Base-by-base conservation (phyloP, 2,888 invertebrate species). In the Melinopterus prodromus region DNA sequence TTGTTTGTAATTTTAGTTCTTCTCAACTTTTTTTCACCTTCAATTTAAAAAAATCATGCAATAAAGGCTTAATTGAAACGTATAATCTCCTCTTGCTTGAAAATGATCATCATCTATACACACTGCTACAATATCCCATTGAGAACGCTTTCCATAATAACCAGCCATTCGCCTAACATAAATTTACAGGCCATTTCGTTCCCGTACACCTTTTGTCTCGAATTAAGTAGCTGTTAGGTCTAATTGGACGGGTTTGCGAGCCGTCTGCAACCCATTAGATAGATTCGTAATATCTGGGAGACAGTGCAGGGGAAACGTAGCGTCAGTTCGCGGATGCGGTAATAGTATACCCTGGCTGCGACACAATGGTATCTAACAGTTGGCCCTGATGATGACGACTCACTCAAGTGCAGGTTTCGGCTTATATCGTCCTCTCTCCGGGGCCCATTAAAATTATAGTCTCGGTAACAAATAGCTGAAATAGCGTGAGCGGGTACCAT, bases 361-460 rank as follows among this genome's bases (percentile, higher is more conserved):
- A 53, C 53, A 53, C 53, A 53, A 53, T 53, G 53, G 53, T 53
- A 53, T 53, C 53, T 53, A 53, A 12, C 53, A 53, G 53, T 53
- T 53, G 53, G 53, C 12, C 53, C 53, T 53, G 53, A 53, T 53
- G 53, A 53, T 53, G 53, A 53, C 53, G 53, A 53, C 53, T 53
- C 53, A 53, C 53, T 53, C 53, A 53, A 53, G 53, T 53, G 53
- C 53, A 53, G 53, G 53, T 53, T 53, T 53, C 53, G 53, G 53
- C 53, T 53, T 53, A 53, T 53, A 53, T 53, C 53, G 53, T 53
- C 26, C 26, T 26, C 26, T 26, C 53, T 53, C 53, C 53, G 7
- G 53, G 53, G 53, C 53, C 78, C 70, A 82, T 83, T 83, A 83
- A 83, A 83, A 83, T 81, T 82, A 81, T 81, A 81, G 81, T 81